phyloP scores from a whole-genome alignment of 2,797 vertebrate genomes.

The Triplophysa bombifrons region DNA sequence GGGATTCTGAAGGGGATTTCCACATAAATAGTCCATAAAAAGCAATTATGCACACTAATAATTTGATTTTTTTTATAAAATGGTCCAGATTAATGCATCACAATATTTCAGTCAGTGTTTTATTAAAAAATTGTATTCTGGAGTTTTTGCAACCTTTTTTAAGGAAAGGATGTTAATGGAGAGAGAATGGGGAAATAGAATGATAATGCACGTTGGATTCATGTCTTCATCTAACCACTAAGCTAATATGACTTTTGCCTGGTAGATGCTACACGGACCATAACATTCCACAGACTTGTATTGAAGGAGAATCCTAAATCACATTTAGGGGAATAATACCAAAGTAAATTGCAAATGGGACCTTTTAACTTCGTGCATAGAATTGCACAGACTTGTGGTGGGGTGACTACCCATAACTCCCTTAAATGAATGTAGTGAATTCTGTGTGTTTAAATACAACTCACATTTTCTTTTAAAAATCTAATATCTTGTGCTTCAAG shows the following conservation, averaged over 20 bases:
- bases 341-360: background rate
- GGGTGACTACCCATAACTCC: background rate
- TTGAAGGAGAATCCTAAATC: background rate
- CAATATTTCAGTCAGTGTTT: slow-evolving; percentile 8
- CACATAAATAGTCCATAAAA: slow-evolving; percentile 9
- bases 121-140: background rate
- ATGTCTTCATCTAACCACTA: background rate
- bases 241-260: too few species aligned
- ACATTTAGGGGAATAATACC: background rate
- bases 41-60: slow-evolving; percentile 2
- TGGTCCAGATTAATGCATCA: background rate
- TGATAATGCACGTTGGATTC: background rate
- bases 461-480: background rate
- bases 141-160: background rate
- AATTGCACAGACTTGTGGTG: background rate
- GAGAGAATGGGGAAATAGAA: background rate
- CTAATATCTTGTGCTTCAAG: background rate
- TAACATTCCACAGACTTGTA: background rate
- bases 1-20: slow-evolving; percentile 29
- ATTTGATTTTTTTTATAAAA: background rate
- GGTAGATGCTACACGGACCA: too few species aligned
- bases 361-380: too few species aligned
- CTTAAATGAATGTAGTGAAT: background rate
- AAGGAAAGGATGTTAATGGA: background rate
- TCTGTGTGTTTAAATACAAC: background rate